phyloP scores from a whole-genome alignment of 53 echinoderm and acorn worm species.

The Patiria pectinifera region DNA sequence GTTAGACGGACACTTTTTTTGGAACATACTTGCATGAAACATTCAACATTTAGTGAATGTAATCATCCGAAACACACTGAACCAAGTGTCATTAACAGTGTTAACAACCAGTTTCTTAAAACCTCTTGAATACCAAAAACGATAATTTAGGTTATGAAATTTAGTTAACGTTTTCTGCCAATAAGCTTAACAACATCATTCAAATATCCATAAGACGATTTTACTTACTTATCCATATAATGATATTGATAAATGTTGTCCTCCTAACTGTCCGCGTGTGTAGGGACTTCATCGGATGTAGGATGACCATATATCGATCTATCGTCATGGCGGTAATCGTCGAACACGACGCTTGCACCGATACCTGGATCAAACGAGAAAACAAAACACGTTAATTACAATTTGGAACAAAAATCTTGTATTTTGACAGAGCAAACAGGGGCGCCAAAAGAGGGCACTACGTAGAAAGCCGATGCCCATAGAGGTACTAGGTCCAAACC shows the following conservation, averaged over 20 bases:
- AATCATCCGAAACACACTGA: neutral
- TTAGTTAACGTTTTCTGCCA: too few relatives aligned
- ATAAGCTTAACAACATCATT: too few relatives aligned
- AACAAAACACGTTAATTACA: neutral
- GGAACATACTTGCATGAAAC: too few relatives aligned
- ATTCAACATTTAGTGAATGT: too few relatives aligned
- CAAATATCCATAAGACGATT: too few relatives aligned
- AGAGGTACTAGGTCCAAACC: too few relatives aligned
- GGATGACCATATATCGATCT: slow-evolving; percentile 85
- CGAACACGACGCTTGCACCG: slow-evolving; percentile 94
- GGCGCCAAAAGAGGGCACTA: too few relatives aligned
- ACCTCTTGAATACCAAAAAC: too few relatives aligned
- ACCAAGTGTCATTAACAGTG: neutral
- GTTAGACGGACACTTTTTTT: too few relatives aligned
- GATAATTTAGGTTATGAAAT: too few relatives aligned
- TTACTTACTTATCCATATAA: slow-evolving; percentile 92
- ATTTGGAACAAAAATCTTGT: neutral
- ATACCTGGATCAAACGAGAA: slow-evolving; percentile 69
- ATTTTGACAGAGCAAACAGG: too few relatives aligned
- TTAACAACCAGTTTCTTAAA: neutral
- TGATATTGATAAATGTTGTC: slow-evolving; percentile 79
- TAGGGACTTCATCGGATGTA: slow-evolving; percentile 88
- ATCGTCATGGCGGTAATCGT: slow-evolving; percentile 94
- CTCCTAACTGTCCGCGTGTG: slow-evolving; percentile 77
- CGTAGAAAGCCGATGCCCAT: too few relatives aligned